These are phyloP conservation scores for Vanessa atalanta DNA, from an alignment of 1,140 invertebrate genomes.

Conservation along the genomic window DNA sequence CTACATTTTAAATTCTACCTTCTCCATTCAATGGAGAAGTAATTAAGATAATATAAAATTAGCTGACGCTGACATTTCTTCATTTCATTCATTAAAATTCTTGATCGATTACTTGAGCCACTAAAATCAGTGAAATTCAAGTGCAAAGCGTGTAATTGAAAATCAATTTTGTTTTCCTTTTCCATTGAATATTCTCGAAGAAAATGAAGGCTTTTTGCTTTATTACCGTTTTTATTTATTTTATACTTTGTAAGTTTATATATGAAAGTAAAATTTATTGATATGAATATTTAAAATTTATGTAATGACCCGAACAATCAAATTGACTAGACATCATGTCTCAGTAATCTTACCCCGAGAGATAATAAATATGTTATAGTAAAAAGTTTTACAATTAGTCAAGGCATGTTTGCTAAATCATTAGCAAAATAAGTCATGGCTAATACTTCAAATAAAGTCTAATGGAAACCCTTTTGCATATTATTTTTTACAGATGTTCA, in stretches of 20 bases:
- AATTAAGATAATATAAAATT: neutral
- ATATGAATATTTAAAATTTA: too few species aligned
- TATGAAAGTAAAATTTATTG: too few species aligned
- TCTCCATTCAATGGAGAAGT: too few species aligned
- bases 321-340: too few species aligned
- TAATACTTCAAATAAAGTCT: neutral
- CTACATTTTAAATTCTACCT: too few species aligned
- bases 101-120: neutral
- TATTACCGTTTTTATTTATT: slow-evolving; percentile 9
- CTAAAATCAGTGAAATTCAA: slow-evolving; percentile 7
- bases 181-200: slow-evolving; percentile 1
- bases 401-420: too few species aligned
- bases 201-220: slow-evolving; percentile 18
- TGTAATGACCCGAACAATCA: too few species aligned
- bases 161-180: slow-evolving; percentile 11
- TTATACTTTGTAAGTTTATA: slow-evolving; percentile 26
- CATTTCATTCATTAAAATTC: slow-evolving; percentile 4
- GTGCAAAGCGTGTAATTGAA: slow-evolving; percentile 37
- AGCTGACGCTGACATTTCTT: neutral
- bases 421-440: too few species aligned
- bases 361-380: too few species aligned
- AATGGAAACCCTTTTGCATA: too few species aligned
- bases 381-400: too few species aligned
- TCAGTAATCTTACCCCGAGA: too few species aligned
- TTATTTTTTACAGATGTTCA: slow-evolving; percentile 45